Conservation (phyloP, 2,113 vertebrate species). For the Bubalus kerabau region DNA sequence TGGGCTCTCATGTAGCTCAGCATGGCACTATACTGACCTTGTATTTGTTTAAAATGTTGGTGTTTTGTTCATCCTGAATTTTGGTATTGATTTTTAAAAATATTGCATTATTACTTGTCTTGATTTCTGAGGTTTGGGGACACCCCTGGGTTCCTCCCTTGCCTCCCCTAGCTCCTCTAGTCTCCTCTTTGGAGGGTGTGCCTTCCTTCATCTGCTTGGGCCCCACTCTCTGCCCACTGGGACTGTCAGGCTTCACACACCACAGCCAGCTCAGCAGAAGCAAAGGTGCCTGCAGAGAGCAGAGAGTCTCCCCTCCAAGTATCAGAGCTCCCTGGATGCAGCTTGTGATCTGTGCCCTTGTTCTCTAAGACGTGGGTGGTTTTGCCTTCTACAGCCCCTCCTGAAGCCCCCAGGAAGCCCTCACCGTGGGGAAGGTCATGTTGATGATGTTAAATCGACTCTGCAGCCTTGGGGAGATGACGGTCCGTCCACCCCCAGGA, state of each 20-base stretch:
- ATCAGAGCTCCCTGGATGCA: neutral
- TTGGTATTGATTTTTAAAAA: neutral
- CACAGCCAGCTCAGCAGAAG: neutral
- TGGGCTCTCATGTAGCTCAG: neutral
- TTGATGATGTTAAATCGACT: slow-evolving; percentile 93
- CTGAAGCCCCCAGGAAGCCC: neutral
- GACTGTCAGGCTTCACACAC: neutral
- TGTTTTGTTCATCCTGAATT: neutral
- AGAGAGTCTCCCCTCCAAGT: accelerated
- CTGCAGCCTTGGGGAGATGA: slow-evolving; percentile 87
- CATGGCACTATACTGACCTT: neutral
- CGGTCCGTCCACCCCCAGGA: slow-evolving; percentile 88
- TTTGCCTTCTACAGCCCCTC: neutral
- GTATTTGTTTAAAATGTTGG: neutral
- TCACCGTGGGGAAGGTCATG: slow-evolving; percentile 91
- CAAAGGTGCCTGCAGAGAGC: neutral
- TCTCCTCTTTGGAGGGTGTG: neutral
- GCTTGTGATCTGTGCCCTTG: neutral
- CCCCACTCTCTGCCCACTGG: neutral
- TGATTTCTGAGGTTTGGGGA: neutral
- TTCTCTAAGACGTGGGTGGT: neutral
- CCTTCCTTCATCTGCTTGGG: neutral
- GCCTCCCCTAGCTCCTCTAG: neutral
- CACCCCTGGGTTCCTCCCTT: neutral
- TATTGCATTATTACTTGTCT: neutral